Percentiles rank a stretch among this genome's conserved stretches.
These are phyloP conservation scores for Ceyx melanurus DNA, from an alignment of 2,113 vertebrate species.

Conservation along the genomic window DNA sequence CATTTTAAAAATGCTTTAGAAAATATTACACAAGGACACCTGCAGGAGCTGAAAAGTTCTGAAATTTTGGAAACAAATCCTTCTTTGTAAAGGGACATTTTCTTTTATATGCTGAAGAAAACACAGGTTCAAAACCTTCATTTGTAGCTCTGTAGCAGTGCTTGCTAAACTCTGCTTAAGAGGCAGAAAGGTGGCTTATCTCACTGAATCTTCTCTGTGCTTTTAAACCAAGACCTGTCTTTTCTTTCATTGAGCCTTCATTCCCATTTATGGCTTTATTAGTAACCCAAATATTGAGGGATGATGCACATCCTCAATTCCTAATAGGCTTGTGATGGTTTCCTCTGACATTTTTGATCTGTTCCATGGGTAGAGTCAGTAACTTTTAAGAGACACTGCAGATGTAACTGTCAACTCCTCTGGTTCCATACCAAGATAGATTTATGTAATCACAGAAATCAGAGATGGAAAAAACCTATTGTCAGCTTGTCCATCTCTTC, in stretches of 20 bases:
- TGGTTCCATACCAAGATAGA: not conserved
- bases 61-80: not conserved
- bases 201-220: not conserved
- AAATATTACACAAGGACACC: constrained; percentile 50
- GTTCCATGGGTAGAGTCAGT: not conserved
- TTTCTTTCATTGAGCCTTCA: not conserved
- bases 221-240: not conserved
- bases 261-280: not conserved
- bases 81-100: not conserved
- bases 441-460: not conserved
- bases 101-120: not conserved
- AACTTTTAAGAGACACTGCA: not conserved
- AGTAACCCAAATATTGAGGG: not conserved
- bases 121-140: not conserved
- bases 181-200: not conserved
- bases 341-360: not conserved
- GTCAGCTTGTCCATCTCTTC: constrained; percentile 29
- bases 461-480: constrained; percentile 11
- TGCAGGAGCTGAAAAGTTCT: constrained; percentile 34
- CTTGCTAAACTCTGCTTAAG: not conserved
- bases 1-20: constrained; percentile 50
- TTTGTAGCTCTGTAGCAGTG: not conserved
- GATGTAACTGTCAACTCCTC: not conserved
- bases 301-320: not conserved
- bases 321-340: not conserved